These are phyloP conservation scores for Petroica traversi DNA, from an alignment of 2,113 vertebrate species.

Conservation along the genomic window DNA sequence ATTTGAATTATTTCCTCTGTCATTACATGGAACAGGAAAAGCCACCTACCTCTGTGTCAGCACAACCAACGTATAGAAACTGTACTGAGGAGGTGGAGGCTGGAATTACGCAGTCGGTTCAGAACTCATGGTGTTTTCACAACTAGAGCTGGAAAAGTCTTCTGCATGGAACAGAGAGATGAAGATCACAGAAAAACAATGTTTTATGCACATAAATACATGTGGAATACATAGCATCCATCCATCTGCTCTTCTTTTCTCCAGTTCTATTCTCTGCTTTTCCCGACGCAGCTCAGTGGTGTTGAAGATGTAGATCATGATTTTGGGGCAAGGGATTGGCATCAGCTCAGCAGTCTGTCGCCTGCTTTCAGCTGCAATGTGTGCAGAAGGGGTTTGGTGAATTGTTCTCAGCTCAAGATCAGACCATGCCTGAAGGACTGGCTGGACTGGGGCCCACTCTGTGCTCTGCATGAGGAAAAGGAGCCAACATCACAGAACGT, in stretches of 20 bases:
- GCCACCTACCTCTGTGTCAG: not conserved
- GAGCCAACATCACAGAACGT: not conserved
- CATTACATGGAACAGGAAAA: not conserved
- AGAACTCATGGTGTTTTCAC: not conserved
- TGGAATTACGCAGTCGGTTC: not conserved
- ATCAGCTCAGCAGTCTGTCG: not conserved
- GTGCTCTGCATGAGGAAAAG: not conserved
- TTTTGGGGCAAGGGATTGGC: not conserved
- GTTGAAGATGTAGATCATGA: not conserved
- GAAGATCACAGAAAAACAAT: not conserved
- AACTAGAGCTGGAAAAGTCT: not conserved
- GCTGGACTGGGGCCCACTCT: not conserved
- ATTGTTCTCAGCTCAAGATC: not conserved
- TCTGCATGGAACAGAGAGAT: not conserved
- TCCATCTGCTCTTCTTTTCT: not conserved
- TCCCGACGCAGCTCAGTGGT: not conserved
- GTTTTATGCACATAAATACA: not conserved
- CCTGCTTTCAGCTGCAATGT: not conserved
- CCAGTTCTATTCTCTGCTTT: not conserved
- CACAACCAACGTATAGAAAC: not conserved
- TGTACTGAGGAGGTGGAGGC: not conserved
- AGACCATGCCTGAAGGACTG: not conserved
- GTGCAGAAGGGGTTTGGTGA: not conserved
- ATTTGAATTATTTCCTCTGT: not conserved
- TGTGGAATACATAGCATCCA: not conserved